These are phyloP conservation scores for Zaprionus ornatus DNA, from an alignment of 1,140 invertebrate genomes.

Conservation along the genomic window DNA sequence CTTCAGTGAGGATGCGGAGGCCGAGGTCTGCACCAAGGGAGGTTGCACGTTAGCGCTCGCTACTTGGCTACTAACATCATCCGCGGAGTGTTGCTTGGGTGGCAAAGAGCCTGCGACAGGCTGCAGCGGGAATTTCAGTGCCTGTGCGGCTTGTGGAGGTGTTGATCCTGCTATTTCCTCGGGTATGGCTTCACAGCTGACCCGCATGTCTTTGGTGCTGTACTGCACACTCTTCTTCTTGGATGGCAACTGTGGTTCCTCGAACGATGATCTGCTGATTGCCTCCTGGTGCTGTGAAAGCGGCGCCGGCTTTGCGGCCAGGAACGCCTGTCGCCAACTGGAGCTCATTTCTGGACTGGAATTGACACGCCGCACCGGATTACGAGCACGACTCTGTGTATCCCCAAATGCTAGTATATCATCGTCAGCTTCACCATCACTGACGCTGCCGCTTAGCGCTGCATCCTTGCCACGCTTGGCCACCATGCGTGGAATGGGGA, in stretches of 20 bases:
- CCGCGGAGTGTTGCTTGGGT: slow-evolving; percentile 81
- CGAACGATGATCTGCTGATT: slow-evolving; percentile 66
- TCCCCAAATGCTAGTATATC: slow-evolving; percentile 82
- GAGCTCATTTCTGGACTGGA: slow-evolving; percentile 96
- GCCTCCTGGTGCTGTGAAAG: slow-evolving; percentile 50
- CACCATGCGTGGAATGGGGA: slow-evolving; percentile 68
- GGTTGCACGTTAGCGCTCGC: background rate
- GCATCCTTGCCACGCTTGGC: slow-evolving; percentile 71
- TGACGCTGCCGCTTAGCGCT: slow-evolving; percentile 76
- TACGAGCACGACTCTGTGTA: slow-evolving; percentile 86
- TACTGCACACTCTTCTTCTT: slow-evolving; percentile 86
- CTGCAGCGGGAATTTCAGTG: slow-evolving; percentile 28
- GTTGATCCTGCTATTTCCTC: slow-evolving; percentile 89
- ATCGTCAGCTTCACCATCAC: slow-evolving; percentile 86
- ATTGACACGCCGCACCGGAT: slow-evolving; percentile 93
- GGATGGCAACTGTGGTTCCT: slow-evolving; percentile 69
- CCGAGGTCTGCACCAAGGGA: slow-evolving; percentile 42
- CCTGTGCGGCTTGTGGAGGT: slow-evolving; percentile 53
- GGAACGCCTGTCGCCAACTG: slow-evolving; percentile 89
- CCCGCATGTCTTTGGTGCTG: slow-evolving; percentile 85
- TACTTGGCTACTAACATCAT: slow-evolving; percentile 73
- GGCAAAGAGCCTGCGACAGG: slow-evolving; percentile 55
- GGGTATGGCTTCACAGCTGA: slow-evolving; percentile 94
- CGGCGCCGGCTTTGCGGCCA: slow-evolving; percentile 64
- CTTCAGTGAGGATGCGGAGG: slow-evolving; percentile 64